A percentile compares a stretch with the other conserved stretches of the same genome.
phyloP scores from a whole-genome alignment of 92 coral and sea anemone genomes.

The Phenganax subtilis region DNA sequence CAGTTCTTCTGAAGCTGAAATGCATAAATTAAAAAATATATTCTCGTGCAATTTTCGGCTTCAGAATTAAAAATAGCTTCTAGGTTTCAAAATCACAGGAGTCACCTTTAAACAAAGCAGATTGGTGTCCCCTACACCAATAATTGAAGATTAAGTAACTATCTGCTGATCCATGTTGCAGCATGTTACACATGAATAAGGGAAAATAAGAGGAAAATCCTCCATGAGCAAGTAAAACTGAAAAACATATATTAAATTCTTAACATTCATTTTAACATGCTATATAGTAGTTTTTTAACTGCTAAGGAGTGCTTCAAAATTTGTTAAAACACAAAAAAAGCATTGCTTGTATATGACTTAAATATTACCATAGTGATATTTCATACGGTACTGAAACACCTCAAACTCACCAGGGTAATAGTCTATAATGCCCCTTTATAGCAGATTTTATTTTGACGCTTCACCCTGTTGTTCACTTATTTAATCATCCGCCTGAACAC shows the following conservation, averaged over 20 bases:
- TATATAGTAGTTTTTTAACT: not conserved
- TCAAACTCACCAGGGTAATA: not conserved
- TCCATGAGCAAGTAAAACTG: constrained; percentile 29
- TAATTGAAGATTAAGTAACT: not conserved
- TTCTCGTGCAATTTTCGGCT: not conserved
- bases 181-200: not conserved
- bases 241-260: not conserved
- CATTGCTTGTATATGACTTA: too few relatives aligned
- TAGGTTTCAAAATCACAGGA: constrained; percentile 1
- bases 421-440: not conserved
- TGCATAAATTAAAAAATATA: not conserved
- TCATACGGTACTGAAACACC: not conserved
- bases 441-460: not conserved
- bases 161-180: not conserved
- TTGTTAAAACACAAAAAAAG: not conserved
- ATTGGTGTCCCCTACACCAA: constrained; percentile 15
- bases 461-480: not conserved
- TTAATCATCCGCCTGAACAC: not conserved
- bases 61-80: not conserved
- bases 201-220: constrained; percentile 15
- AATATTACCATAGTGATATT: not conserved
- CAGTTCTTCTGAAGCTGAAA: not conserved
- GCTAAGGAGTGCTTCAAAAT: not conserved
- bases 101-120: constrained; percentile 18
- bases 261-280: too few relatives aligned